Percentiles rank a stretch among this genome's conserved stretches.
phyloP scores from a whole-genome alignment of 1,140 invertebrate genomes.

The Pseudomyrmex cubaensis region DNA sequence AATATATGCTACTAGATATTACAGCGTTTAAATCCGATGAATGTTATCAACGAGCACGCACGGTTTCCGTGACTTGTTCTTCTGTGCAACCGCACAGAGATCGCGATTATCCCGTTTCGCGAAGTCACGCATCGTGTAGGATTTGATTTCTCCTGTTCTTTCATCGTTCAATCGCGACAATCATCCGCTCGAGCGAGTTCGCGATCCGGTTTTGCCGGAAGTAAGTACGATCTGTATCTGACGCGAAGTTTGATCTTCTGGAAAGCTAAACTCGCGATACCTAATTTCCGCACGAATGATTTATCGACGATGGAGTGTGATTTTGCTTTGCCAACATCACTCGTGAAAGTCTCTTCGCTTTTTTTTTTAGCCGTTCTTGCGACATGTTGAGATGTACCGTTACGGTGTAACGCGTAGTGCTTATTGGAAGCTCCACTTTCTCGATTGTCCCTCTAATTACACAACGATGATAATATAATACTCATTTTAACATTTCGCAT shows the following conservation, averaged over 20 bases:
- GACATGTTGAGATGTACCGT: conserved; percentile 7
- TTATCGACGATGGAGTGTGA: conserved; percentile 32
- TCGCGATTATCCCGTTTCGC: not conserved
- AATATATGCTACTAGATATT: too few species aligned
- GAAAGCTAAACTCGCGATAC: conserved; percentile 44
- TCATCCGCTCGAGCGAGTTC: conserved; percentile 21
- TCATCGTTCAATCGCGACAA: not conserved
- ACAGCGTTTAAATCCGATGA: not conserved
- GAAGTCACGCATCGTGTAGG: not conserved
- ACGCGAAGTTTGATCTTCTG: not conserved
- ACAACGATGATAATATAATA: conserved; percentile 25
- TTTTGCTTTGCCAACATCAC: conserved; percentile 7
- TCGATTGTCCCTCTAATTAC: conserved; percentile 34
- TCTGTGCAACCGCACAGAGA: not conserved
- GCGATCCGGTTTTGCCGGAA: conserved; percentile 31
- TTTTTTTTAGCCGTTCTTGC: conserved; percentile 39
- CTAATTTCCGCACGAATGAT: conserved; percentile 61
- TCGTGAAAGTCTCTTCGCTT: conserved; percentile 62
- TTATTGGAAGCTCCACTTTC: conserved; percentile 14
- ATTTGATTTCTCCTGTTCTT: conserved; percentile 16
- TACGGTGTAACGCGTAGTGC: not conserved
- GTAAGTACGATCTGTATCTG: not conserved
- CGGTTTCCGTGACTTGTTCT: not conserved
- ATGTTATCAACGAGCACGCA: not conserved
- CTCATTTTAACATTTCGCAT: not conserved